Evolutionary conservation across 2,888 invertebrate species (phyloP).

Genomic region (Cephus runcator): DNA sequence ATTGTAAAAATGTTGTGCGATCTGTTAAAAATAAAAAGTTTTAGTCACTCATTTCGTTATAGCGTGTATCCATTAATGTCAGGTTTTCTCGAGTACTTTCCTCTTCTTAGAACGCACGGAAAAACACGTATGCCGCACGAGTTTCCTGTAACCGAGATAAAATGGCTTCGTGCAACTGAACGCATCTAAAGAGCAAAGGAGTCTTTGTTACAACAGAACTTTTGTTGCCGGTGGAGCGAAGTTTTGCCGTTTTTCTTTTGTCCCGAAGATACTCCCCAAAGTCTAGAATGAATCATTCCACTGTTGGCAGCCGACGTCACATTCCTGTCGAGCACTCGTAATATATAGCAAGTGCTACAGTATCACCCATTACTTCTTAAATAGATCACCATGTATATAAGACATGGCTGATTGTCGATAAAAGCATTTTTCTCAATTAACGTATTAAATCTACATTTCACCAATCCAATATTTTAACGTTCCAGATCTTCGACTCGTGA

Average conservation of each 20-base stretch:
- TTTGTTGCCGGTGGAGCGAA: not conserved
- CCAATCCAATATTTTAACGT: not conserved
- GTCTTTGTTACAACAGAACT: not conserved
- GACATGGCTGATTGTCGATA: not conserved
- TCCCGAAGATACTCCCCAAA: not conserved
- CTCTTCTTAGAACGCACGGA: not conserved
- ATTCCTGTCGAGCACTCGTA: not conserved
- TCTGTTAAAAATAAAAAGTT: no score
- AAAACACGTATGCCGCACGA: not conserved
- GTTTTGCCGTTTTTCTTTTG: not conserved
- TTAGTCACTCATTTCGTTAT: no score
- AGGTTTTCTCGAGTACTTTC: not conserved
- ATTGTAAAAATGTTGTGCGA: no score
- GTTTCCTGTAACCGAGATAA: not conserved
- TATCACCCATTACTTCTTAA: not conserved
- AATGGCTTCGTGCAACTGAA: not conserved
- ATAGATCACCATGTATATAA: not conserved
- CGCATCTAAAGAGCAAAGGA: not conserved
- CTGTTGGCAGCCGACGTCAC: not conserved
- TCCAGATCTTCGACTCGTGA: not conserved
- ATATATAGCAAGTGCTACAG: not conserved
- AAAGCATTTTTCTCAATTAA: not conserved
- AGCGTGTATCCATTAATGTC: not conserved
- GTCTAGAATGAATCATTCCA: not conserved
- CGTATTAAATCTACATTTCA: not conserved